Conservation (phyloP, 2,888 invertebrate species). For the Magallana nippona region DNA sequence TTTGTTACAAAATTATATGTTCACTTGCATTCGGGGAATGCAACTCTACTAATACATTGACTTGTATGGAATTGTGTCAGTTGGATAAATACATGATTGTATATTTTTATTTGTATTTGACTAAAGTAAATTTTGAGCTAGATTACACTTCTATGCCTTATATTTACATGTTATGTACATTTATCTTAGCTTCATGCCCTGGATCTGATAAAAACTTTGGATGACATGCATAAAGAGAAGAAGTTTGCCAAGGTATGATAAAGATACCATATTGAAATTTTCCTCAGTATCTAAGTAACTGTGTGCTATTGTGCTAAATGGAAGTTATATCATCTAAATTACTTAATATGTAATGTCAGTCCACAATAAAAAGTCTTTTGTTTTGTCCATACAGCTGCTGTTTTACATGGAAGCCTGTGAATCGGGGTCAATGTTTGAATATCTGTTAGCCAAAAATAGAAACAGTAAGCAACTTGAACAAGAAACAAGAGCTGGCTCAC, state of each 20-base stretch:
- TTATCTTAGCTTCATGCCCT: constrained; percentile 74
- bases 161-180: background rate
- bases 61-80: too few relatives aligned
- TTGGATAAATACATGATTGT: too few relatives aligned
- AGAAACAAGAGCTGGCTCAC: too few relatives aligned
- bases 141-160: background rate
- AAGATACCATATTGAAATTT: too few relatives aligned
- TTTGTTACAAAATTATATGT: background rate
- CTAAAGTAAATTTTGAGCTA: background rate
- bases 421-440: constrained; percentile 84
- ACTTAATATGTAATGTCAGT: too few relatives aligned
- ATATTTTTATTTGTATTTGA: too few relatives aligned
- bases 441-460: constrained; percentile 81
- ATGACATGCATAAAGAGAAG: constrained; percentile 78
- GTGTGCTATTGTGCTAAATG: too few relatives aligned
- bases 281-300: too few relatives aligned
- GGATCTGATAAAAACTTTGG: constrained; percentile 77
- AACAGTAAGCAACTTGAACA: constrained; percentile 79
- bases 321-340: too few relatives aligned
- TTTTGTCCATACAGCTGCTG: constrained; percentile 80
- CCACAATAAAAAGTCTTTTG: too few relatives aligned
- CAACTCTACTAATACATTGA: background rate
- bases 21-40: background rate
- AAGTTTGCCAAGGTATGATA: constrained; percentile 58
- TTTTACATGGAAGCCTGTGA: constrained; percentile 85